Evolutionary conservation across 2,888 invertebrate species (phyloP), one percentile per base, ranked within the genome.

Genomic region (Caenorhabditis sp.): DNA sequence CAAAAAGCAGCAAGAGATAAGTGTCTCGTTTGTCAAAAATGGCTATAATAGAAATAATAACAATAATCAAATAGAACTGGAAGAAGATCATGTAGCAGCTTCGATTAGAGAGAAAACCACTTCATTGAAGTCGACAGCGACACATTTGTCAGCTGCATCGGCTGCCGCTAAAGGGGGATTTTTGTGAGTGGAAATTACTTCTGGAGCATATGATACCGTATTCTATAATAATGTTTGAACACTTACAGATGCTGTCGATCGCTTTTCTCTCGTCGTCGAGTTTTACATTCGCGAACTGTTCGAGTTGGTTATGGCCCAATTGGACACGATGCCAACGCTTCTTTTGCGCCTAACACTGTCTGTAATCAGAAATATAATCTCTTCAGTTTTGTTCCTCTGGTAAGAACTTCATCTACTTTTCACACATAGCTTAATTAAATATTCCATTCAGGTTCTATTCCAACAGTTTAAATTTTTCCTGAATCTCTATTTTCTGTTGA

Each of bases 381-480:
- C 69, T 88, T 91, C 77, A 89, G 91, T 26, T 91, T 91, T 83
- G 89, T 91, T 65, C 91, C 91, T 59, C 85, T 90, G 88, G 91
- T 91, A 81, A 82, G 86, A 54, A 25, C 31, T 36, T n/a, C n/a
- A n/a, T n/a, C n/a, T n/a, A n/a, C n/a, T n/a, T n/a, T n/a, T n/a
- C n/a, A n/a, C n/a, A n/a, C n/a, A n/a, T n/a, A n/a, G n/a, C n/a
- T n/a, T n/a, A n/a, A n/a, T n/a, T n/a, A n/a, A n/a, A n/a, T n/a
- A n/a, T n/a, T n/a, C n/a, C n/a, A n/a, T 89, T 52, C 87, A 92
- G 92, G 97, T 99, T 72, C 91, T 99, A 76, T 99, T 93, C 90
- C 95, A 99, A 90, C 99, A 99, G 90, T 99, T 99, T 90, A 93
- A 95, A 85, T 97, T 97, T 90, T 99, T 99, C 90, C 91, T 99